phyloP scores from a whole-genome alignment of 2,797 vertebrate species.

The Numenius phaeopus region DNA sequence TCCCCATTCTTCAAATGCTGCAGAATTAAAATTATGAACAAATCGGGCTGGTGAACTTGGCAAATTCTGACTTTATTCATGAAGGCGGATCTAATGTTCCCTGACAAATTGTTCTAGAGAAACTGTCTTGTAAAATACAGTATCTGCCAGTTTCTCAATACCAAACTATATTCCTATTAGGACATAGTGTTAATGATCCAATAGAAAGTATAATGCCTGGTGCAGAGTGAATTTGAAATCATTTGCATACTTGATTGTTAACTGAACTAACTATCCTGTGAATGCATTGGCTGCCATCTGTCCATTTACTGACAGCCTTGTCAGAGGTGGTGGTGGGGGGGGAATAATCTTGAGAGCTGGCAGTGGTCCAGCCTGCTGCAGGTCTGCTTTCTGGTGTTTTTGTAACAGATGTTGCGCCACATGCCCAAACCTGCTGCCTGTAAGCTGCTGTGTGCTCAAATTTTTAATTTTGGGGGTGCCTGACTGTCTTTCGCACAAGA shows the following conservation, averaged over 20 bases:
- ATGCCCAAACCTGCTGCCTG: conserved; percentile 69
- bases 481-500: conserved; percentile 1
- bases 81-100: conserved; percentile 10
- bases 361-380: conserved; percentile 64
- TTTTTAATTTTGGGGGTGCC: conserved; percentile 44
- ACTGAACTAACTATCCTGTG: conserved; percentile 52
- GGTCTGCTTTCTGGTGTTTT: conserved; percentile 74
- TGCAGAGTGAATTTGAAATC: conserved; percentile 57
- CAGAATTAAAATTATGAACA: background rate
- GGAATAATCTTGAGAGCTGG: conserved; percentile 63
- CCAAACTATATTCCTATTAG: background rate
- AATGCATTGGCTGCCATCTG: conserved; percentile 78
- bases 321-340: background rate
- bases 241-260: conserved; percentile 68
- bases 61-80: conserved; percentile 8
- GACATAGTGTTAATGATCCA: conserved; percentile 50
- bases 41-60: background rate
- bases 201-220: conserved; percentile 48
- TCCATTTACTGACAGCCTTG: conserved; percentile 73
- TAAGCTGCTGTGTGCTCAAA: conserved; percentile 45
- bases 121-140: conserved; percentile 38
- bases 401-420: conserved; percentile 78
- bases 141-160: background rate
- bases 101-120: conserved; percentile 4
- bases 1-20: background rate